Evolutionary conservation across 1,140 invertebrate genomes (phyloP), one percentile per base, ranked within the genome.

Genomic region (Archivesica marissinica): DNA sequence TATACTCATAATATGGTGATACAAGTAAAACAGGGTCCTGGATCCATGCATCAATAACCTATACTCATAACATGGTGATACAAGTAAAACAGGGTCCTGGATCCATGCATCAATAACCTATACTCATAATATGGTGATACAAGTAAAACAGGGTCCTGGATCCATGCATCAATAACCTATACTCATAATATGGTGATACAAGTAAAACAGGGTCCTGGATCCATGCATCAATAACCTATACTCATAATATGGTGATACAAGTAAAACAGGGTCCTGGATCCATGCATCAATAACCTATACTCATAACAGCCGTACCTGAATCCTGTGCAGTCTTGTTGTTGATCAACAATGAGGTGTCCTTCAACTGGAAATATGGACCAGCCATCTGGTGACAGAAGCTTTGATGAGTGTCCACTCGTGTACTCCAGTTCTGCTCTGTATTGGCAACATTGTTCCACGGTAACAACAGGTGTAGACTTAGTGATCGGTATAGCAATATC

Each of bases 401-500:
- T 23, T 77, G 90, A 79, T 92, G 94, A 59, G 91, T 87, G 4
- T 86, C 81, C 0, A 94, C 93, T 25, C 94, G 86, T n/a, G 76
- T 90, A 41, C 94, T 94, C 95, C 95, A 95, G 72, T 94, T 90
- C 82, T 95, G 95, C 23, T 95, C 92, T 33, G 72, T 64, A 0
- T 93, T 91, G 23, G 94, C 78, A 39, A 94, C 86, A 85, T 93
- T 94, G 15, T 94, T 93, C 94, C 95, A 95, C 0, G 95, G 95
- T 28, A 95, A 90, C 30, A 95, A 89, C n/a, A 96, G 89, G 76
- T 96, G 95, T 77, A 95, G 94, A 61, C 96, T 95, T 50, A 96
- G 92, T 2, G 95, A 94, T 68, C 95, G 91, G 78, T 95, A 94
- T 9, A 95, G 86, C 59, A 96, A 91, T 50, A 94, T 89, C 86